Base-by-base conservation (phyloP, 2,888 invertebrate genomes). In the Ariolimax columbianus region DNA sequence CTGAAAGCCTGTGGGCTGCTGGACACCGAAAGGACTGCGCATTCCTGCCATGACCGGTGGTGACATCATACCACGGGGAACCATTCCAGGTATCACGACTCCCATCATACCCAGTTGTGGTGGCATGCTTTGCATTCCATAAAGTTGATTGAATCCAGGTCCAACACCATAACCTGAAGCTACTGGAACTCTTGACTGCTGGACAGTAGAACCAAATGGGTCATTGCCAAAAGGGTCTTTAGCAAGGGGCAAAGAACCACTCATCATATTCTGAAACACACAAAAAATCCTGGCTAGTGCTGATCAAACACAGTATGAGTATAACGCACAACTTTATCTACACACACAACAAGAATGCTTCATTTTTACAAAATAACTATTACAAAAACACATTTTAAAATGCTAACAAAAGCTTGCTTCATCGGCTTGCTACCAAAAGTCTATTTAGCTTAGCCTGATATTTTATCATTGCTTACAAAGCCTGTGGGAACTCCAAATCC, bases 201-300 rank as follows among this genome's bases (percentile, higher is more conserved):
- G 87, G 23, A 70, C 80, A 33, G 36, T 26, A n/a, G 86, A 47
- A 38, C 82, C 66, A 82, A 90, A 90, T 3, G 89, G 90, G 68
- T 89, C 89, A 81, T 83, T 87, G 43, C 87, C 89, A 85, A 89
- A 90, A 19, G 90, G 90, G 81, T 91, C 90, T 68, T n/a, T 81
- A 6, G 88, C 83, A 26, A 88, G 82, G 78, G 89, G 89, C 38
- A 89, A 55, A 23, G 72, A 83, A 70, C 73, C 75, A 59, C 77
- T 59, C 43, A 66, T 43, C 30, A 33, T 2, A 40, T 70, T 77
- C 84, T 84, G 84, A 70, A 84, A 84, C 19, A 73, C 0, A n/a
- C n/a, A 26, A 82, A 80, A 43, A 70, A 70, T 38, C 23, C 55
- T 55, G 55, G 55, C 55, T 55, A 55, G 14, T 55, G 55, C 14